Base-by-base conservation (phyloP, 1,140 invertebrate species). In the Lasioglossum baleicum region DNA sequence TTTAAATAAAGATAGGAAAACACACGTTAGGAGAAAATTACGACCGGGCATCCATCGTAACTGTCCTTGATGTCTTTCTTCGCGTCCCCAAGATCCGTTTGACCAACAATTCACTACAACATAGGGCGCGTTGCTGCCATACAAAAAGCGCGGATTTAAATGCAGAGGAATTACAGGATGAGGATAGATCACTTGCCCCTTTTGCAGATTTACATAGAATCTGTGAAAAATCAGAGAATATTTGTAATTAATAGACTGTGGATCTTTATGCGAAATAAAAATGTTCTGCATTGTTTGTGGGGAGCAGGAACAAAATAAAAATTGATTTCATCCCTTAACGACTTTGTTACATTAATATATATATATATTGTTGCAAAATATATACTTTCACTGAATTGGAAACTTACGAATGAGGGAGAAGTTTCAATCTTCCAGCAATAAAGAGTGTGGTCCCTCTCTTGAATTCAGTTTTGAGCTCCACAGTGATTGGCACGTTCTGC, bases 141-240 rank as follows among this genome's bases (percentile, higher is more conserved):
- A 92, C 51, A 85, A 82, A 90, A 96, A 96, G 66, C 95, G 92
- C 13, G 95, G 95, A 91, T 96, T 96, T 68, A 96, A 90, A 90
- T 96, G 95, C 83, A 96, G 91, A 44, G 94, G 92, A 61, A 96
- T 94, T 22, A 91, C 88, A 11, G 95, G 94, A 93, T 95, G 94
- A 2, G 95, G 95, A 92, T 95, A 95, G 68, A 95, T 92, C 35
- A 94, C 92, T 73, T 93, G 91, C 7, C 94, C 94, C 73, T 94
- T 93, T 87, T 96, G 95, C 60, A 96, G 89, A 93, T 96, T 96
- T 40, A 96, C 92, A 82, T 94, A 95, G 89, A 96, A 96, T 51
- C 94, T 94, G 68, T 67, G 53, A 2, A 44, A 53, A 58, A 60
- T 64, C 42, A 35, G 65, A 5, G 11, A n/a, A 61, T 4, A 35